Base-by-base conservation (phyloP, 2,888 invertebrate genomes). In the Scaptodrosophila latifasciaeformis region DNA sequence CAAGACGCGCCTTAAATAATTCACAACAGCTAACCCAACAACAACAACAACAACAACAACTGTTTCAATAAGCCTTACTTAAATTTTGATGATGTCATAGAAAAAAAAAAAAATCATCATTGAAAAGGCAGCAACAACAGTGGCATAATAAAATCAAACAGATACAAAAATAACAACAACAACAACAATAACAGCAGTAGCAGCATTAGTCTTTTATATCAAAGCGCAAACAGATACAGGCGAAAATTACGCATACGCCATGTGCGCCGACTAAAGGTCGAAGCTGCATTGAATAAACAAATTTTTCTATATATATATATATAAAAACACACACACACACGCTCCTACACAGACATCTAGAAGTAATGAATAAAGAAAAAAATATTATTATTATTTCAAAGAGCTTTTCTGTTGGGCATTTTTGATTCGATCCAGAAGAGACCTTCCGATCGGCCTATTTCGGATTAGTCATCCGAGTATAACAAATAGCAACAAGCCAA, bases 281-380 rank as follows among this genome's bases (percentile, higher is more conserved):
- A 31, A 47, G 48, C 37, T 64, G 78, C 78, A 71, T 77, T 77
- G 59, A 60, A 70, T 70, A 74, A 71, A 71, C 78, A 77, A 56
- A n/a, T n/a, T n/a, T n/a, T n/a, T n/a, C n/a, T n/a, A n/a, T n/a
- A n/a, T n/a, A n/a, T n/a, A n/a, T n/a, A n/a, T n/a, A n/a, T n/a
- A n/a, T n/a, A n/a, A n/a, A n/a, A n/a, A n/a, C n/a, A n/a, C n/a
- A n/a, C n/a, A n/a, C n/a, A n/a, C n/a, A n/a, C n/a, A n/a, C n/a
- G n/a, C n/a, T 5, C 27, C 5, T 27, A 34, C 45, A 37, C 10
- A 27, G 5, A 27, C 49, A 43, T 15, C 19, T n/a, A 35, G 18
- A 17, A 19, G 13, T 29, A 18, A 44, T 51, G 35, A 29, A 30
- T 46, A 21, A 46, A 46, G 21, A 13, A 21, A 19, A 31, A 46